These are phyloP conservation scores for Beroe forskalii DNA, from an alignment of 37 sponge, comb jelly and placozoan species.

Conservation along the genomic window DNA sequence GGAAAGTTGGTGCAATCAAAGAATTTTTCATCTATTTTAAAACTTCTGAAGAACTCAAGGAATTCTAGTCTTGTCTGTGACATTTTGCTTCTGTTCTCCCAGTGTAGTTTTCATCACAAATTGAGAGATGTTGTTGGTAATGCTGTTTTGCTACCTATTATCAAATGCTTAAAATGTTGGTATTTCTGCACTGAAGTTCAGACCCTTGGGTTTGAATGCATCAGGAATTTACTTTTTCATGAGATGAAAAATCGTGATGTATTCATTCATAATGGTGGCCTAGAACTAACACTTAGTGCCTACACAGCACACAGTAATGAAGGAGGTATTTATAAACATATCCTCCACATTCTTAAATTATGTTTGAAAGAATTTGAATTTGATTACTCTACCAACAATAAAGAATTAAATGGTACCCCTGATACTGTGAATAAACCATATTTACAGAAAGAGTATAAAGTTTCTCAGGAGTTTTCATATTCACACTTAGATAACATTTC, in stretches of 20 bases:
- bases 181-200: background rate
- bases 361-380: background rate
- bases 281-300: slow-evolving; percentile 10
- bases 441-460: no score
- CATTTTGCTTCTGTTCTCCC: background rate
- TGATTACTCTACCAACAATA: background rate
- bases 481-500: background rate
- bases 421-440: background rate
- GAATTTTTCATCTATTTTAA: background rate
- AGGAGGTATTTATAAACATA: background rate
- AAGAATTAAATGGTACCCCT: background rate
- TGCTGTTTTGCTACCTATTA: background rate
- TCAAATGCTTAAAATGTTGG: background rate
- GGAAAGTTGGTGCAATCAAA: background rate
- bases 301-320: background rate
- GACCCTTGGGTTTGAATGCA: background rate
- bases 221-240: background rate
- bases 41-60: background rate
- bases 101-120: background rate
- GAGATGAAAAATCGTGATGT: background rate
- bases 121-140: background rate
- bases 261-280: background rate
- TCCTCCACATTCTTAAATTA: background rate
- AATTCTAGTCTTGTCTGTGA: background rate
- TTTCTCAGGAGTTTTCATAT: background rate